Base-by-base conservation (phyloP, 2,888 invertebrate genomes). In the Pristionchus exspectatus region DNA sequence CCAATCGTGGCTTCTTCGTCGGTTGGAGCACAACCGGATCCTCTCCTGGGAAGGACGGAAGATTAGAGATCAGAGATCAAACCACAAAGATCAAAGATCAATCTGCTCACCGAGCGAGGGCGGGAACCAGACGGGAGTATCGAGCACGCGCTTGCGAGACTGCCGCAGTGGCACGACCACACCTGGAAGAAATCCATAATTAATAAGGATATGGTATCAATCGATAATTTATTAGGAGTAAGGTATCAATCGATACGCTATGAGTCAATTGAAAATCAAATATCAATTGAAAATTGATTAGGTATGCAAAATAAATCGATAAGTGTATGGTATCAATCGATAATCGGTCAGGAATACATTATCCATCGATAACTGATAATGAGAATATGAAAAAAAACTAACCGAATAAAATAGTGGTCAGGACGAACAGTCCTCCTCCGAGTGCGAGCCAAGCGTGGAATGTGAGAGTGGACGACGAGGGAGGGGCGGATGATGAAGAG, bases 71-170 rank as follows among this genome's bases (percentile, higher is more conserved):
- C 72, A 72, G 27, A n/a, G 27, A 27, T 69, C 69, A 69, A 72
- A 18, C 72, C n/a, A 33, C 77, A 84, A 30, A 84, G 18, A 56
- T 30, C 84, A 50, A 44, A 38, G 77, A 44, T 44, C 50, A 27
- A n/a, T n/a, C 24, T 18, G 0, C 81, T 56, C 27, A 85, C 84
- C 84, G 5, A 85, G 4, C 12, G 24, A 27, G 33, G 84, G 84
- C n/a, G 59, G 56, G 21, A 59, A 33, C 84, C 84, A 85, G 24
- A 85, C 27, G n/a, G 84, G 59, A 16, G 84, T 59, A 0, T 59
- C 84, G 33, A 85, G 56, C 16, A 27, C 27, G 2, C 84, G 84
- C 59, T 85, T 85, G 38, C 84, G 84, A 0, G 56, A 9, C 24
- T 16, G 30, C 9, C 50, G 81, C 50, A 44, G 54, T 3, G n/a